A percentile compares a stretch with the other conserved stretches of the same genome.
These are phyloP conservation scores for Drosophila lini DNA, from an alignment of 1,140 invertebrate genomes.

Conservation along the genomic window DNA sequence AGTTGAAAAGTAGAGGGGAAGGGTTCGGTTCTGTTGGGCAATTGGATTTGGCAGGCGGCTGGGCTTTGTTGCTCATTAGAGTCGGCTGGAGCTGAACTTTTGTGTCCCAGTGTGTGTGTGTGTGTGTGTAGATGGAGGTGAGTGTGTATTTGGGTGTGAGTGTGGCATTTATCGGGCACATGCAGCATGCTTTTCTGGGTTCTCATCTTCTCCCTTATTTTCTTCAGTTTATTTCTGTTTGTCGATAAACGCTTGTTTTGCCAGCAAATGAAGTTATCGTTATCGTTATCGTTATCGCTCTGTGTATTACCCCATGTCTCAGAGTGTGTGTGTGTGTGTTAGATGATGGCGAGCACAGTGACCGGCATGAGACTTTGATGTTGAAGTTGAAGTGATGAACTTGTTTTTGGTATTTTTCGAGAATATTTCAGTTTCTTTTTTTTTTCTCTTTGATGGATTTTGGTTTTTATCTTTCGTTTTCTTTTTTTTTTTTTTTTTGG, in stretches of 20 bases:
- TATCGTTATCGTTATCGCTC: slow-evolving; percentile 49
- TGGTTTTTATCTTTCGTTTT: slow-evolving; percentile 17
- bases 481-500: slow-evolving; percentile 51
- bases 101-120: slow-evolving; percentile 13
- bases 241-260: slow-evolving; percentile 41
- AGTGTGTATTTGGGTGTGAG: slow-evolving; percentile 14
- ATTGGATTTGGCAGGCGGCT: slow-evolving; percentile 44
- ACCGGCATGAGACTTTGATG: slow-evolving; percentile 30
- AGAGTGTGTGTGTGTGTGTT: slow-evolving; percentile 13
- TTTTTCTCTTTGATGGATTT: slow-evolving; percentile 6
- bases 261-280: slow-evolving; percentile 51
- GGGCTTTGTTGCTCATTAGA: slow-evolving; percentile 35
- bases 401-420: slow-evolving; percentile 35
- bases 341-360: slow-evolving; percentile 25
- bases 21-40: slow-evolving; percentile 21
- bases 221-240: slow-evolving; percentile 10
- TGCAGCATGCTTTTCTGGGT: slow-evolving; percentile 62
- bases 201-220: slow-evolving; percentile 16
- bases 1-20: slow-evolving; percentile 1
- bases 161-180: slow-evolving; percentile 40
- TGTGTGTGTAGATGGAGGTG: slow-evolving; percentile 22
- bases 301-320: slow-evolving; percentile 7
- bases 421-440: slow-evolving; percentile 22
- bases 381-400: slow-evolving; percentile 14
- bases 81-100: slow-evolving; percentile 33